These are phyloP conservation scores for Drosophila funebris DNA, from an alignment of 1,140 invertebrate genomes.

Conservation along the genomic window DNA sequence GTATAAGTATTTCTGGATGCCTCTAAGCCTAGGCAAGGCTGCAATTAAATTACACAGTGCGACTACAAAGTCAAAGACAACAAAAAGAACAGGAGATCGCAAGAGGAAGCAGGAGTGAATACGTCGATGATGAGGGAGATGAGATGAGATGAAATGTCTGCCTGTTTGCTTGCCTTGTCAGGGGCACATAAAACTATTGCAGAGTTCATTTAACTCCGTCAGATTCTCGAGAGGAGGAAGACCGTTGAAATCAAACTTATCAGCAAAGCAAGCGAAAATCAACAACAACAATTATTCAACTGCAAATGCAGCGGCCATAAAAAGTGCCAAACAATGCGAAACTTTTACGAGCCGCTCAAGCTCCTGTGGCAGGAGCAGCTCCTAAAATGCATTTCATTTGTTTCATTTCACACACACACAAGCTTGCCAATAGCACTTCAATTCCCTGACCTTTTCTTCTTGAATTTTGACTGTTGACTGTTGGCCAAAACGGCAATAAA, in stretches of 20 bases:
- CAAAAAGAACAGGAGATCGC: neutral
- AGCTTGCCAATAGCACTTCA: conserved; percentile 47
- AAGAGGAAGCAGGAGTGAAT: neutral
- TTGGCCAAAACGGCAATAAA: conserved; percentile 66
- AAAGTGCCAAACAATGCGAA: conserved; percentile 70
- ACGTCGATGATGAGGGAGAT: neutral
- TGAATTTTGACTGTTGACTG: conserved; percentile 24
- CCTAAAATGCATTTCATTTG: conserved; percentile 63
- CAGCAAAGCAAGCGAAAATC: conserved; percentile 51
- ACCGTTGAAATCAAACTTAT: conserved; percentile 67
- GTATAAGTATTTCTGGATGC: conserved; percentile 38
- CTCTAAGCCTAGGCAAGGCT: conserved; percentile 64
- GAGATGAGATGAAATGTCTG: neutral
- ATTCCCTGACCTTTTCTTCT: conserved; percentile 2
- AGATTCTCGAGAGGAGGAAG: neutral
- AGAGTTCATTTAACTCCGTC: conserved; percentile 60
- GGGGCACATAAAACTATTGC: conserved; percentile 53
- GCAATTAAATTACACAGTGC: conserved; percentile 59
- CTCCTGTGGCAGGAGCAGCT: conserved; percentile 40
- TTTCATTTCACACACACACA: conserved; percentile 32
- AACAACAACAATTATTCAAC: conserved; percentile 72
- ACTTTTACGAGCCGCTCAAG: conserved; percentile 65
- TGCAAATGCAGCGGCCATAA: conserved; percentile 61
- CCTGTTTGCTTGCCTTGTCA: neutral
- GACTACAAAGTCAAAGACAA: conserved; percentile 67